Evolutionary conservation across 2,113 vertebrate genomes (phyloP).

Genomic region (Anarrhichthys ocellatus): DNA sequence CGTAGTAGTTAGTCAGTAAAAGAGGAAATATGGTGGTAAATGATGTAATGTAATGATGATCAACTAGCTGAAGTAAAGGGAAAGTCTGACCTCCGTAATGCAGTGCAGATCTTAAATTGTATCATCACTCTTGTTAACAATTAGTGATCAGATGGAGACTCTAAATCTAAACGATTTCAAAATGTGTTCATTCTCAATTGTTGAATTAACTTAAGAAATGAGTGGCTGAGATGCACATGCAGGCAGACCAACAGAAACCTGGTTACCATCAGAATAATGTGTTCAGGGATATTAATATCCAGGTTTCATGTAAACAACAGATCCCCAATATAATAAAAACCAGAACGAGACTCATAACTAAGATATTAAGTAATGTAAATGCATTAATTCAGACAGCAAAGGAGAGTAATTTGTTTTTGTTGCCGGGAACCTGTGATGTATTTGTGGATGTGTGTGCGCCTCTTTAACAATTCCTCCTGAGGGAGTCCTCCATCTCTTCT

Average conservation of each 20-base stretch:
- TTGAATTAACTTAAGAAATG: background rate
- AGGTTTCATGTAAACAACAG: background rate
- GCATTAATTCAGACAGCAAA: background rate
- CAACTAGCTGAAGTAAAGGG: background rate
- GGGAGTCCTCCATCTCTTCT: constrained; percentile 10
- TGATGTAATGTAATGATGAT: background rate
- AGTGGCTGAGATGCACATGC: background rate
- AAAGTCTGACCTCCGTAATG: background rate
- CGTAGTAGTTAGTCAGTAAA: background rate
- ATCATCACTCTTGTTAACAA: background rate
- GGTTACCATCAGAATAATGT: background rate
- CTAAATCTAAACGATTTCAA: background rate
- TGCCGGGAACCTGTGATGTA: background rate
- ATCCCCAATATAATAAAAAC: background rate
- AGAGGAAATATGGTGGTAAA: background rate
- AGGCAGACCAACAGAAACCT: no score
- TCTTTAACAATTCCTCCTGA: constrained; percentile 11
- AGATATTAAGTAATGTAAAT: background rate
- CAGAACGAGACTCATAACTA: background rate
- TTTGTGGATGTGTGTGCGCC: background rate
- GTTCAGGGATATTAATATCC: background rate
- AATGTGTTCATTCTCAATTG: background rate
- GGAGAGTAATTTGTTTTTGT: background rate
- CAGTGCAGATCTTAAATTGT: background rate
- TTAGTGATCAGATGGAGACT: background rate